Evolutionary conservation across 1,140 invertebrate genomes (phyloP).

Genomic region (Agraylea sexmaculata): DNA sequence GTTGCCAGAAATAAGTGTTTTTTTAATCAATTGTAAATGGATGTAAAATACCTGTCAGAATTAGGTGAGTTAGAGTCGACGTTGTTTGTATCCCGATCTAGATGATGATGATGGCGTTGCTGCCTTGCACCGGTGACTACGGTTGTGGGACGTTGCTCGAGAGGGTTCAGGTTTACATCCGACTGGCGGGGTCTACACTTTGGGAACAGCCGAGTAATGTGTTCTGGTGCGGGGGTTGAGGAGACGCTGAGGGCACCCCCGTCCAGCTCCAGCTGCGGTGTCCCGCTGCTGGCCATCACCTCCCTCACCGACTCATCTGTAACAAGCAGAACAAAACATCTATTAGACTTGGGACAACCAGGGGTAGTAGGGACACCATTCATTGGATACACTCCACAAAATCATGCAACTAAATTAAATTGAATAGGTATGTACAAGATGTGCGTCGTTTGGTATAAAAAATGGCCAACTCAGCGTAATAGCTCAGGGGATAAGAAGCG

Average conservation of each 20-base stretch:
- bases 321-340: slow-evolving; percentile 7
- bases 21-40: no score
- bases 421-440: no score
- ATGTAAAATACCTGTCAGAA: no score
- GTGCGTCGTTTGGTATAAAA: no score
- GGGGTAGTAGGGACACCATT: background rate
- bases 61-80: no score
- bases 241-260: slow-evolving; percentile 36
- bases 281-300: slow-evolving; percentile 29
- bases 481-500: no score
- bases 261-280: slow-evolving; percentile 28
- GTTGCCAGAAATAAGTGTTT: no score
- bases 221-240: slow-evolving; percentile 45
- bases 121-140: slow-evolving; percentile 8
- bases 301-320: slow-evolving; percentile 16
- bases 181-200: slow-evolving; percentile 58
- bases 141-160: slow-evolving; percentile 26
- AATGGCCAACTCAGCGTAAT: no score
- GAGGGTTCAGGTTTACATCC: slow-evolving; percentile 48
- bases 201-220: slow-evolving; percentile 69
- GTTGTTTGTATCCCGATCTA: background rate
- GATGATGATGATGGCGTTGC: slow-evolving; percentile 7
- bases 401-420: background rate
- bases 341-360: background rate
- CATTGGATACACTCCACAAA: slow-evolving; percentile 24